A percentile compares a stretch with the other conserved stretches of the same genome.
phyloP scores from a whole-genome alignment of 2,113 vertebrate species.

The Peromyscus polionotus region DNA sequence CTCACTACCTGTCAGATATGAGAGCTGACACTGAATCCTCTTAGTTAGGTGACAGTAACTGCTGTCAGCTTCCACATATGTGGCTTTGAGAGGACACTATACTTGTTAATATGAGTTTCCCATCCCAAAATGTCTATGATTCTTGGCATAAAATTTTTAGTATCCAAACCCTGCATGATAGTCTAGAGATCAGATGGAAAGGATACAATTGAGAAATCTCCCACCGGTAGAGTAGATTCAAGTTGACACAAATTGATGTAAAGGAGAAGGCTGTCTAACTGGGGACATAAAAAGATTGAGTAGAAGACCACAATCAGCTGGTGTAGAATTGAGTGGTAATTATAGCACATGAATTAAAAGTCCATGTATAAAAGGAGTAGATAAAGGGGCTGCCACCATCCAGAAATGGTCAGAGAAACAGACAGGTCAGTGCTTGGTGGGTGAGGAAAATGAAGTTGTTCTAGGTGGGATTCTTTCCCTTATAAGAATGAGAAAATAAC shows the following conservation, averaged over 20 bases:
- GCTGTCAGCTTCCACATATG: neutral
- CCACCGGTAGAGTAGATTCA: neutral
- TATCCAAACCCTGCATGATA: neutral
- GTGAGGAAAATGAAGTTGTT: neutral
- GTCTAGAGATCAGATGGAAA: neutral
- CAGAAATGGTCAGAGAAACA: no score
- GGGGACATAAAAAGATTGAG: no score
- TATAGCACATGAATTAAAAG: neutral
- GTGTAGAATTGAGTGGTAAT: neutral
- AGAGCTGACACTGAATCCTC: neutral
- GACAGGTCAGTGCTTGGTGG: no score
- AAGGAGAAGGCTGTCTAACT: neutral
- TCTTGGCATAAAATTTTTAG: neutral
- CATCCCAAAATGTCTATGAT: neutral
- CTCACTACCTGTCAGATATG: neutral
- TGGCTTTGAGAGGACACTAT: neutral
- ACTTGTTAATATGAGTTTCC: neutral
- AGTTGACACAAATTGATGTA: neutral
- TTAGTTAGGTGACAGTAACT: neutral
- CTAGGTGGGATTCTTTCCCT: neutral
- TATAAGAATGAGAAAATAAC: neutral
- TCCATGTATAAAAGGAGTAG: neutral
- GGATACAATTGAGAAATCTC: neutral
- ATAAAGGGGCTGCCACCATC: rapidly evolving
- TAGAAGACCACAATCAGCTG: neutral